Percentiles rank a stretch among this genome's conserved stretches.
Conservation (phyloP, 1,140 invertebrate species). For the Drosophila serrata region DNA sequence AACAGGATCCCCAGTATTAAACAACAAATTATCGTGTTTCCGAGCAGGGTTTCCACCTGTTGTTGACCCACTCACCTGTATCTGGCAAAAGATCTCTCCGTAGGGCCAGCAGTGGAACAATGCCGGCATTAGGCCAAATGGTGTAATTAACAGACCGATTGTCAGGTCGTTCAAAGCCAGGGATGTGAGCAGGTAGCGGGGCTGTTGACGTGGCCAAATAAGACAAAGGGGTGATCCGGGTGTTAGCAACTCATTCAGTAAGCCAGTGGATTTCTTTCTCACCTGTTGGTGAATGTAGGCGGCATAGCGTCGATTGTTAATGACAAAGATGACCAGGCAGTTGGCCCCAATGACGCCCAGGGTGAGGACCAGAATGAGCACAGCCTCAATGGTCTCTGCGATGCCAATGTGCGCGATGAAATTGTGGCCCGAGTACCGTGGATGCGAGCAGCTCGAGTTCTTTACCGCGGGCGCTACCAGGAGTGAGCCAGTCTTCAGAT, state of each 20-base stretch:
- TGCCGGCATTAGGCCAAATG: conserved; percentile 92
- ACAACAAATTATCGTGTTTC: conserved; percentile 44
- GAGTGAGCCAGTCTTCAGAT: conserved; percentile 86
- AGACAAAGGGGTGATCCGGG: neutral
- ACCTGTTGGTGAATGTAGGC: conserved; percentile 95
- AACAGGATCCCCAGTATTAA: conserved; percentile 15
- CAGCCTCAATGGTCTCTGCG: conserved; percentile 90
- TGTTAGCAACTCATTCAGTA: neutral
- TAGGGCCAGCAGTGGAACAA: conserved; percentile 95
- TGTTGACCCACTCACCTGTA: conserved; percentile 89
- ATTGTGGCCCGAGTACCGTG: conserved; percentile 87
- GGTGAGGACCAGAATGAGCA: conserved; percentile 91
- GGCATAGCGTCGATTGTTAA: conserved; percentile 92
- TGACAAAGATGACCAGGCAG: conserved; percentile 92
- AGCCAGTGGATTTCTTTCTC: conserved; percentile 41
- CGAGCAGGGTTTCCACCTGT: conserved; percentile 17
- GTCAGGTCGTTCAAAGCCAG: conserved; percentile 93
- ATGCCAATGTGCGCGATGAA: conserved; percentile 88
- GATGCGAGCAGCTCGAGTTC: conserved; percentile 92
- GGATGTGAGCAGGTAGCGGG: conserved; percentile 93
- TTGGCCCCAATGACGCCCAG: conserved; percentile 92
- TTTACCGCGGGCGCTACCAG: conserved; percentile 91
- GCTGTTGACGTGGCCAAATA: conserved; percentile 86
- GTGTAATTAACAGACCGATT: conserved; percentile 92
- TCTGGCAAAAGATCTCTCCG: conserved; percentile 94